A percentile compares a stretch with the other conserved stretches of the same genome.
Conservation (phyloP, 2,888 invertebrate genomes). For the Cerceris ruficornis region DNA sequence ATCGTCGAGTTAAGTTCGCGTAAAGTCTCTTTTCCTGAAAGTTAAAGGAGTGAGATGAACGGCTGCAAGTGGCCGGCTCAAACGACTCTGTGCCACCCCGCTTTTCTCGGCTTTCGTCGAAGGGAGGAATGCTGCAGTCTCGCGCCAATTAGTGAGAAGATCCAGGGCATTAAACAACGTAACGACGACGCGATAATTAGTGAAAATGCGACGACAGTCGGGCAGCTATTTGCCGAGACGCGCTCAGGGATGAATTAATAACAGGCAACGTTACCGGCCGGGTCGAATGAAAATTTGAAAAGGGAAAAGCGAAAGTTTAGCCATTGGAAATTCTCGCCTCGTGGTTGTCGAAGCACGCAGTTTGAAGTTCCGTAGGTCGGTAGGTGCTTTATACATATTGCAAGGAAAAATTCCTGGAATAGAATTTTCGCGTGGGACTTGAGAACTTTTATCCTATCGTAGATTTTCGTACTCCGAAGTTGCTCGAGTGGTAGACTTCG, state of each 20-base stretch:
- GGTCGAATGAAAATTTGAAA: neutral
- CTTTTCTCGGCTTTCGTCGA: conserved; percentile 7
- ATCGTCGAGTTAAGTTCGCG: conserved; percentile 53
- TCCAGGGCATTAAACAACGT: conserved; percentile 22
- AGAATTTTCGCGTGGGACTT: no score
- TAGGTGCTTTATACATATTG: no score
- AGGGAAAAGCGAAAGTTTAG: neutral
- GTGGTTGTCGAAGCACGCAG: no score
- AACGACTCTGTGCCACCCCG: conserved; percentile 8
- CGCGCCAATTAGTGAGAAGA: conserved; percentile 44
- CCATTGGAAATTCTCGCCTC: neutral
- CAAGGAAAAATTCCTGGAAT: no score
- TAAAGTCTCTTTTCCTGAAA: conserved; percentile 23
- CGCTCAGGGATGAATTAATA: neutral
- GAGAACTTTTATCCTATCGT: no score
- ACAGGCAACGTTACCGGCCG: neutral
- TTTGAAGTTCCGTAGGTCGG: no score
- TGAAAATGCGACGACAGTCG: conserved; percentile 20
- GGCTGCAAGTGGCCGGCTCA: conserved; percentile 25
- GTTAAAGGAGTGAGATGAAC: conserved; percentile 37
- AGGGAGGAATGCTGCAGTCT: conserved; percentile 14
- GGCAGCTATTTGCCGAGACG: conserved; percentile 13
- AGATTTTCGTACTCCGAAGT: no score
- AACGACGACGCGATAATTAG: conserved; percentile 48
- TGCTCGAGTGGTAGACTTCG: no score